Conservation (phyloP, 2,113 vertebrate species). For the Emydura subglobosa region DNA sequence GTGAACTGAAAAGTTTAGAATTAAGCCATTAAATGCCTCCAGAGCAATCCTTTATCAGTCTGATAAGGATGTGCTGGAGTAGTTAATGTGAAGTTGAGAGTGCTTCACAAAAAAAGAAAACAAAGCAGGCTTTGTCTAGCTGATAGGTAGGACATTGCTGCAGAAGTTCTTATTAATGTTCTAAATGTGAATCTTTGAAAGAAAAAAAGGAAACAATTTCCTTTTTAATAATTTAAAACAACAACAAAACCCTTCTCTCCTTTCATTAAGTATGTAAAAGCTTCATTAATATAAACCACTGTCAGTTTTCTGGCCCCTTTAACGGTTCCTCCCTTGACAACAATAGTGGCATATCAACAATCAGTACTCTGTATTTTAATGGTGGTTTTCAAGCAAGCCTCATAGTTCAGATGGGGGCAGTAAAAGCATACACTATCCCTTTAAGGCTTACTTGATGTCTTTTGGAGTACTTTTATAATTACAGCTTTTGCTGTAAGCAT, state of each 20-base stretch:
- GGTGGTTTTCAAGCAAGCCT: conserved; percentile 77
- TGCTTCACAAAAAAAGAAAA: neutral
- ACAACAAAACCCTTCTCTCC: conserved; percentile 58
- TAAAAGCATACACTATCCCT: conserved; percentile 78
- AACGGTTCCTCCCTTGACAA: conserved; percentile 73
- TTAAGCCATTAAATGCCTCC: conserved; percentile 42
- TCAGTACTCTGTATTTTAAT: conserved; percentile 78
- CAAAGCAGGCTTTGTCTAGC: conserved; percentile 32
- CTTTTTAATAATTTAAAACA: conserved; percentile 78
- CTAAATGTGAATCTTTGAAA: neutral
- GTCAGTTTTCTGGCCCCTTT: conserved; percentile 59
- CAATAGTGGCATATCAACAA: conserved; percentile 77
- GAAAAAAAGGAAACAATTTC: conserved; percentile 62
- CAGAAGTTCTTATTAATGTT: conserved; percentile 53
- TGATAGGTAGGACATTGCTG: conserved; percentile 61
- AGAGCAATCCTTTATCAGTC: conserved; percentile 55
- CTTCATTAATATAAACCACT: conserved; percentile 75
- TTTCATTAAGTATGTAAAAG: conserved; percentile 78
- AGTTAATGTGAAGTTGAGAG: neutral
- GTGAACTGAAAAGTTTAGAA: conserved; percentile 41
- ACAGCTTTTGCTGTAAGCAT: conserved; percentile 74
- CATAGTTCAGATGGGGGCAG: conserved; percentile 77
- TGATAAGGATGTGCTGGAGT: conserved; percentile 25
- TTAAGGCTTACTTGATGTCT: conserved; percentile 75
- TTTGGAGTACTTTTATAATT: conserved; percentile 75